Evolutionary conservation across 2,113 vertebrate genomes (phyloP).

Genomic region (Bubo bubo): DNA sequence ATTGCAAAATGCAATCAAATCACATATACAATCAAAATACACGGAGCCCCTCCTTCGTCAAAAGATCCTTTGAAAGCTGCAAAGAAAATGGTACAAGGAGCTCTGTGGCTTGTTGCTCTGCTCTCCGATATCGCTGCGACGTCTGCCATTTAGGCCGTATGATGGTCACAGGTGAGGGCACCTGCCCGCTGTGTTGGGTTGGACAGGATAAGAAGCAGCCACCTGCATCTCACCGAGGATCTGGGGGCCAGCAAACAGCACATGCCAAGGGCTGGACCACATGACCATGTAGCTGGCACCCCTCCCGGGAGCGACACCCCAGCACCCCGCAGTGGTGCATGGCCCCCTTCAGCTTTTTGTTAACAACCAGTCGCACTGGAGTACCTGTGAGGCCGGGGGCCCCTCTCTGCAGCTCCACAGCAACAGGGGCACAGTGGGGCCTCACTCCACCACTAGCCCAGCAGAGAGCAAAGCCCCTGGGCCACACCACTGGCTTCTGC

Average conservation of each 20-base stretch:
- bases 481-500: neutral
- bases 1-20: neutral
- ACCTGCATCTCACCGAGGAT: neutral
- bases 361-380: fast-evolving
- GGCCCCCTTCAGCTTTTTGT: neutral
- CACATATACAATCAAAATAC: neutral
- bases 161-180: neutral
- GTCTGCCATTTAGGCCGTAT: neutral
- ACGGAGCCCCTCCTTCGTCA: neutral
- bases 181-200: neutral
- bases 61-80: neutral
- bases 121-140: neutral
- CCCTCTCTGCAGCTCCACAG: neutral
- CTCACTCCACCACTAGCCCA: neutral
- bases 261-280: neutral
- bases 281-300: neutral
- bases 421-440: neutral
- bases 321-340: fast-evolving
- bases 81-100: neutral
- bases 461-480: neutral
- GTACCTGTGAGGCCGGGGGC: fast-evolving
- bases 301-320: neutral
- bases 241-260: neutral
- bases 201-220: neutral
- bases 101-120: neutral